Conservation (phyloP, 2,888 invertebrate genomes). For the Pandemis cinnamomeana region DNA sequence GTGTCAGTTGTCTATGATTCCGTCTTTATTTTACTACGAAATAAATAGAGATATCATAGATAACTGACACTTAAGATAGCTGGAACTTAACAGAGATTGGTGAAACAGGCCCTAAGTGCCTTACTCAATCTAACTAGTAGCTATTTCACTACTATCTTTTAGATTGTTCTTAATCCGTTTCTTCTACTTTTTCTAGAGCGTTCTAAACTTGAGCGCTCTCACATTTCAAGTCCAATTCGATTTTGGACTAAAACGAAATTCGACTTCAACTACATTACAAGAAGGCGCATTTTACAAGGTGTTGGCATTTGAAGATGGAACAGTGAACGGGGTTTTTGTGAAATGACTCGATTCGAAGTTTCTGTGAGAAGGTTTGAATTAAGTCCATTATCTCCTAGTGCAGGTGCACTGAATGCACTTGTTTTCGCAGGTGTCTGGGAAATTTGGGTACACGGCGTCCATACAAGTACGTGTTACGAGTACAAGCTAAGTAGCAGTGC, state of each 20-base stretch:
- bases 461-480: neutral
- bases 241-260: neutral
- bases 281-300: neutral
- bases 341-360: constrained; percentile 28
- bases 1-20: too few relatives aligned
- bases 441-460: constrained; percentile 8
- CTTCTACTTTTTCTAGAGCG: neutral
- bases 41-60: too few relatives aligned
- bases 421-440: constrained; percentile 32
- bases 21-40: too few relatives aligned
- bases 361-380: constrained; percentile 49
- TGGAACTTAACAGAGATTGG: too few relatives aligned
- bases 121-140: too few relatives aligned
- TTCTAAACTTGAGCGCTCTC: neutral
- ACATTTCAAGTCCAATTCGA: neutral
- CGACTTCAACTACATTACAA: neutral
- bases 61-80: too few relatives aligned
- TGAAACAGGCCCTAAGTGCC: too few relatives aligned
- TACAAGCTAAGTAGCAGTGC: too few relatives aligned
- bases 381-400: constrained; percentile 60
- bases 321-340: constrained; percentile 4
- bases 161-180: neutral
- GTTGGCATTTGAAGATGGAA: neutral
- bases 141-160: too few relatives aligned
- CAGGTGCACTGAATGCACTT: constrained; percentile 52